Percentiles rank a stretch among this genome's conserved stretches.
phyloP scores from a whole-genome alignment of 2,888 invertebrate genomes.

The Pammene fasciana region DNA sequence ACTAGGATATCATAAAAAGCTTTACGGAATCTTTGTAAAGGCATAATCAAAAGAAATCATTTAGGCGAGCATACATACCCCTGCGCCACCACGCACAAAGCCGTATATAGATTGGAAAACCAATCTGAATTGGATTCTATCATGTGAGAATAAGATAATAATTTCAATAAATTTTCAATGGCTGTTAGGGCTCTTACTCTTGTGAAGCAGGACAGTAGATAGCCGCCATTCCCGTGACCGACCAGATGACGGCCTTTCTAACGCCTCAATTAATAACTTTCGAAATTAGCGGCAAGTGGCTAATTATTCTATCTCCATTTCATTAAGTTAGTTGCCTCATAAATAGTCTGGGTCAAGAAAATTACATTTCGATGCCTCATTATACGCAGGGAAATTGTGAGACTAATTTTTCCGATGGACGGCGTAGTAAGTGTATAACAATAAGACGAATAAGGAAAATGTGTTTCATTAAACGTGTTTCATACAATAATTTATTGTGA shows the following conservation, averaged over 20 bases:
- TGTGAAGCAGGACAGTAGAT: constrained; percentile 11
- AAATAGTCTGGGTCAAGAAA: constrained; percentile 54
- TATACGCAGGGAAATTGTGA: constrained; percentile 43
- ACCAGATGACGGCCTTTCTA: constrained; percentile 75
- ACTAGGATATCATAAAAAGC: background rate
- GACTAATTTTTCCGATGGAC: background rate
- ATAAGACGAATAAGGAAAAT: background rate
- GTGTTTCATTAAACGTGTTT: background rate
- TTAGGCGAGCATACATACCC: constrained; percentile 44
- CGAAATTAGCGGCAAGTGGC: constrained; percentile 73
- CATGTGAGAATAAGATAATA: no score
- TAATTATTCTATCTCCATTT: constrained; percentile 78
- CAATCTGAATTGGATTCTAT: no score
- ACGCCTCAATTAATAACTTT: constrained; percentile 79
- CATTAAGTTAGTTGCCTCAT: constrained; percentile 63
- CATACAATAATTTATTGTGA: no score
- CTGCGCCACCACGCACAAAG: no score
- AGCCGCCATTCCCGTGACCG: constrained; percentile 50
- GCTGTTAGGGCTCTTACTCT: no score
- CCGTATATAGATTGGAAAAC: no score
- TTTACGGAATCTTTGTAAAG: background rate
- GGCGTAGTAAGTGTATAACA: background rate
- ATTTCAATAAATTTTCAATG: no score
- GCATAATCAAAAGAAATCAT: constrained; percentile 52
- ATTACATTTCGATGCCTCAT: constrained; percentile 54